phyloP scores from a whole-genome alignment of 2,797 vertebrate genomes.

The Meriones psammophilus region DNA sequence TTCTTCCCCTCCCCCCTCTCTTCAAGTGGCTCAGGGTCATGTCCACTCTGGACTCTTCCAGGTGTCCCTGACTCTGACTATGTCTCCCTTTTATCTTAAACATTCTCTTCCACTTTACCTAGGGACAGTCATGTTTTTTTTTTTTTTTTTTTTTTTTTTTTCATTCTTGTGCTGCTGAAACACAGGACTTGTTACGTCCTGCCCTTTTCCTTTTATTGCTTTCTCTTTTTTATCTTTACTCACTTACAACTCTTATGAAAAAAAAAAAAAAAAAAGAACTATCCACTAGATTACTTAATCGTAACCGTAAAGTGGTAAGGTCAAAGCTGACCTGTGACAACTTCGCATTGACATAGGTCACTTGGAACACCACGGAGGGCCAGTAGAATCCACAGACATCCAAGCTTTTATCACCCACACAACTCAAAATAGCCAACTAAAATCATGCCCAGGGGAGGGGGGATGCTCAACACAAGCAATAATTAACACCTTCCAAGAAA shows the following conservation, averaged over 20 bases:
- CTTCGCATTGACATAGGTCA: not conserved
- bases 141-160: not conserved
- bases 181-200: not conserved
- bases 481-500: constrained; percentile 72
- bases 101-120: not conserved
- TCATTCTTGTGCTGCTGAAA: not conserved
- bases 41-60: not conserved
- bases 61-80: not conserved
- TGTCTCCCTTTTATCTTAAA: not conserved
- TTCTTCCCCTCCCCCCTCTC: not conserved
- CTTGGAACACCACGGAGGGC: not conserved
- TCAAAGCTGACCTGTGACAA: not conserved
- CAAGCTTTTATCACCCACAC: not conserved
- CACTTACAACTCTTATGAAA: not conserved
- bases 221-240: not conserved
- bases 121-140: not conserved
- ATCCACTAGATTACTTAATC: not conserved
- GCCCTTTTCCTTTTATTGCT: not conserved
- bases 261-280: not conserved
- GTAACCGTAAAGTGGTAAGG: not conserved
- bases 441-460: constrained; percentile 48
- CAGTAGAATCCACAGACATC: not conserved
- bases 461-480: constrained; percentile 56
- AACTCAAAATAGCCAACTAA: constrained; percentile 53
- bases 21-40: not conserved